These are phyloP conservation scores for Crossoptilon crossoptilon DNA, from an alignment of 2,797 vertebrate genomes.

Conservation along the genomic window DNA sequence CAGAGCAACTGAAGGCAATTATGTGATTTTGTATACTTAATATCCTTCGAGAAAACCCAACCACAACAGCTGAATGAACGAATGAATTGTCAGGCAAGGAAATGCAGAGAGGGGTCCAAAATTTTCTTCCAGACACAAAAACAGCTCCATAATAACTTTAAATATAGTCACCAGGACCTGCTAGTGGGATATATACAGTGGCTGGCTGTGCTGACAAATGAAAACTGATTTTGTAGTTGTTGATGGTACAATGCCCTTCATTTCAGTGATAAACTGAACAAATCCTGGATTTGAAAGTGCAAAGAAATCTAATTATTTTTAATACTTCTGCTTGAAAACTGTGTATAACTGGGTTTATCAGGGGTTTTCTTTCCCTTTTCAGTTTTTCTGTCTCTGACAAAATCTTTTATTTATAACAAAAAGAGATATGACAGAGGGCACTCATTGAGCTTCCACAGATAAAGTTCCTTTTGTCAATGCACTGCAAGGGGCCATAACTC, in stretches of 20 bases:
- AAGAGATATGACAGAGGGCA: slow-evolving; percentile 1
- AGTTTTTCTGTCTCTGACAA: not conserved
- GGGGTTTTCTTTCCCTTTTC: not conserved
- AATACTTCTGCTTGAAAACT: not conserved
- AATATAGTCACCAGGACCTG: not conserved
- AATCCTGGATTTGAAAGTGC: not conserved
- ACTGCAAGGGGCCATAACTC: slow-evolving; percentile 16
- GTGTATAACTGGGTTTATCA: not conserved
- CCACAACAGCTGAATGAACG: not conserved
- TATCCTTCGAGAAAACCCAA: not conserved
- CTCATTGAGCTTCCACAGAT: not conserved
- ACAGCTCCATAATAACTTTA: not conserved
- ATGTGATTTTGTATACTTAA: not conserved
- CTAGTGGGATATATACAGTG: not conserved
- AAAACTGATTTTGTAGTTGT: not conserved
- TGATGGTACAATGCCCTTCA: not conserved
- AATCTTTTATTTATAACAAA: slow-evolving; percentile 26
- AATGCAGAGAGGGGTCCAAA: not conserved
- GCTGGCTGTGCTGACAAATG: not conserved
- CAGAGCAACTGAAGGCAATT: slow-evolving; percentile 50
- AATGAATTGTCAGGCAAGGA: slow-evolving; percentile 7
- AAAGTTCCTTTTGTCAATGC: slow-evolving; percentile 14
- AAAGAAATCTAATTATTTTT: not conserved
- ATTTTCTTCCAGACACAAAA: slow-evolving; percentile 5
- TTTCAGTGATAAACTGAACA: not conserved